These are phyloP conservation scores for Ormyrus nitidulus DNA, from an alignment of 2,888 invertebrate genomes.

Conservation along the genomic window DNA sequence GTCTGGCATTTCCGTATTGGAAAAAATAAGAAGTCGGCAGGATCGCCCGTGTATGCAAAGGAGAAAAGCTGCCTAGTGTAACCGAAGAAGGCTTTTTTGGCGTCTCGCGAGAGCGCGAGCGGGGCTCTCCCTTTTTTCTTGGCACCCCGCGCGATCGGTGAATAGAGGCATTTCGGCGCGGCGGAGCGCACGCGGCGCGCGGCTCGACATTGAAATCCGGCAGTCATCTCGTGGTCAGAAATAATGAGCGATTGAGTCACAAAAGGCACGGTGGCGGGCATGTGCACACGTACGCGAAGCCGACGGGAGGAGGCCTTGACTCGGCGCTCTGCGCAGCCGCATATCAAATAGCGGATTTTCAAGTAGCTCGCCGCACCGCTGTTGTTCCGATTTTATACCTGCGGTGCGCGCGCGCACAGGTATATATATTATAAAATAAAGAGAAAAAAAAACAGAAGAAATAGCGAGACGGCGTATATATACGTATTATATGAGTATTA, in stretches of 20 bases:
- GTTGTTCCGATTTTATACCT: conserved; percentile 49
- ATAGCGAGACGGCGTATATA: too few species aligned
- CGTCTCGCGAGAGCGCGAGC: too few species aligned
- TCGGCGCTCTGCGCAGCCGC: conserved; percentile 21
- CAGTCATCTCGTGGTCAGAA: background rate
- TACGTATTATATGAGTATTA: background rate
- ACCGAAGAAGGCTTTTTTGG: conserved; percentile 47
- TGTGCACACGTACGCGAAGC: background rate
- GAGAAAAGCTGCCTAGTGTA: conserved; percentile 16
- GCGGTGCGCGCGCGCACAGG: background rate
- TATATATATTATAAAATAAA: too few species aligned
- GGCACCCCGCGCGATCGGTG: background rate
- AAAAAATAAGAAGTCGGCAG: conserved; percentile 21
- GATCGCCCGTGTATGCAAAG: conserved; percentile 23
- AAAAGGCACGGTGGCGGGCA: conserved; percentile 23
- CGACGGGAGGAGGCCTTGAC: conserved; percentile 31
- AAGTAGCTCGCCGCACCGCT: conserved; percentile 34
- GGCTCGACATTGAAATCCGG: conserved; percentile 17
- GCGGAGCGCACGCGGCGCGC: background rate
- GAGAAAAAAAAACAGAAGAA: too few species aligned
- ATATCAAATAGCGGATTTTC: conserved; percentile 55
- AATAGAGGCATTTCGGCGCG: conserved; percentile 24
- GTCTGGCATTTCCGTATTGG: conserved; percentile 33
- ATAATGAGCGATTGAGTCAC: conserved; percentile 46
- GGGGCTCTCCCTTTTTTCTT: background rate